Evolutionary conservation across 2,113 vertebrate species (phyloP).

Genomic region (Rattus rattus): DNA sequence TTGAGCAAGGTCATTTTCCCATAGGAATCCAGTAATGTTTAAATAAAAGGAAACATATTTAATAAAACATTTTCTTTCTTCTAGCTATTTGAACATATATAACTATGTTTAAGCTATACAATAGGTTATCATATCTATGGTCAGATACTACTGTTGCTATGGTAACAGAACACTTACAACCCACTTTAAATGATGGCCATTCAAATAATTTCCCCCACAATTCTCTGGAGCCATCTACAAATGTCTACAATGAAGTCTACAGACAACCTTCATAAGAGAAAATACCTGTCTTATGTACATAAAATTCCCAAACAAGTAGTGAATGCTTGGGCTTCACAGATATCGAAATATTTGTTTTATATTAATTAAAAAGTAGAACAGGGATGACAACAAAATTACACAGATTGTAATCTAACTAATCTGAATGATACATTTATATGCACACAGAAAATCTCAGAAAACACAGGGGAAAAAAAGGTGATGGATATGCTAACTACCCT

Average conservation of each 20-base stretch:
- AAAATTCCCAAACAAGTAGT: neutral
- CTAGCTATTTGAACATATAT: neutral
- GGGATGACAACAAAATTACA: neutral
- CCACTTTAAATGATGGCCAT: neutral
- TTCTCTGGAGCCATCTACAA: neutral
- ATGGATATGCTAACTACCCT: neutral
- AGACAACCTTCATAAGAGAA: neutral
- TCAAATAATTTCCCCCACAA: neutral
- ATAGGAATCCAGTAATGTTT: neutral
- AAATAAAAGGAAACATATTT: neutral
- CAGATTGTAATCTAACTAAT: neutral
- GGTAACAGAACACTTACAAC: neutral
- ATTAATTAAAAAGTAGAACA: constrained; percentile 13
- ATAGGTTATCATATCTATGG: neutral
- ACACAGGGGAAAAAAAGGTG: neutral
- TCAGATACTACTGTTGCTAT: neutral
- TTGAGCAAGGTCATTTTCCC: neutral
- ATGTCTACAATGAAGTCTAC: neutral
- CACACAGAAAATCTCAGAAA: neutral
- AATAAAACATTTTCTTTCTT: neutral
- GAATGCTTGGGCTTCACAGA: neutral
- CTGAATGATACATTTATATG: neutral
- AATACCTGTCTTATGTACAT: neutral
- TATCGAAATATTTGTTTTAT: neutral
- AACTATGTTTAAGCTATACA: neutral